A percentile compares a stretch with the other conserved stretches of the same genome.
Conservation (phyloP, 2,113 vertebrate species). For the Epinephelus fuscoguttatus region DNA sequence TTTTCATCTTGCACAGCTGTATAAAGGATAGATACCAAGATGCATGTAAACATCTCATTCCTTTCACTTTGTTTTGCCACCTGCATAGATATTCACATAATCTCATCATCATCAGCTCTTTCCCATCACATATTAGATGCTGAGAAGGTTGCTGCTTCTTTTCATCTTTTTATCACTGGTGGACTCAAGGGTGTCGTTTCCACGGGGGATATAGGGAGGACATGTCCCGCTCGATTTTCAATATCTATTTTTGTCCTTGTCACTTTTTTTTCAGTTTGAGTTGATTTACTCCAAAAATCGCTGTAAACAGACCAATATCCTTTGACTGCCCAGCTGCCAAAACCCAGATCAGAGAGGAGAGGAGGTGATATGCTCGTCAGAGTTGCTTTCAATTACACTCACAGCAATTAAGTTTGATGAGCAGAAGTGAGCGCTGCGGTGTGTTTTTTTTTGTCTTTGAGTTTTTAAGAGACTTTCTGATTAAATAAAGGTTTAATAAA, state of each 20-base stretch:
- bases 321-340: constrained; percentile 18
- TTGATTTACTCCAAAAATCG: constrained; percentile 20
- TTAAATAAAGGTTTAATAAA: too few species aligned
- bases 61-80: not conserved
- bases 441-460: not conserved
- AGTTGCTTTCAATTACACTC: constrained; percentile 25
- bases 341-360: not conserved
- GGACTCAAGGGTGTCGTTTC: not conserved
- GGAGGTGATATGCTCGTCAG: constrained; percentile 4
- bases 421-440: not conserved
- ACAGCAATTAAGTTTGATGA: constrained; percentile 30
- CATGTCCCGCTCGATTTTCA: not conserved
- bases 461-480: too few species aligned
- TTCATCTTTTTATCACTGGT: not conserved
- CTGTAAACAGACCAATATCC: not conserved
- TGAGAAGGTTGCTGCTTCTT: not conserved
- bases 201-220: not conserved
- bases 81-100: constrained; percentile 1
- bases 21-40: too few species aligned
- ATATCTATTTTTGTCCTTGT: constrained; percentile 13
- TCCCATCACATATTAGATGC: not conserved
- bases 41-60: constrained; percentile 1
- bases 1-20: too few species aligned
- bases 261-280: constrained; percentile 23
- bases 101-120: not conserved